Percentiles rank a stretch among this genome's conserved stretches.
Conservation (phyloP, 2,113 vertebrate genomes). For the Sminthopsis crassicaudata region DNA sequence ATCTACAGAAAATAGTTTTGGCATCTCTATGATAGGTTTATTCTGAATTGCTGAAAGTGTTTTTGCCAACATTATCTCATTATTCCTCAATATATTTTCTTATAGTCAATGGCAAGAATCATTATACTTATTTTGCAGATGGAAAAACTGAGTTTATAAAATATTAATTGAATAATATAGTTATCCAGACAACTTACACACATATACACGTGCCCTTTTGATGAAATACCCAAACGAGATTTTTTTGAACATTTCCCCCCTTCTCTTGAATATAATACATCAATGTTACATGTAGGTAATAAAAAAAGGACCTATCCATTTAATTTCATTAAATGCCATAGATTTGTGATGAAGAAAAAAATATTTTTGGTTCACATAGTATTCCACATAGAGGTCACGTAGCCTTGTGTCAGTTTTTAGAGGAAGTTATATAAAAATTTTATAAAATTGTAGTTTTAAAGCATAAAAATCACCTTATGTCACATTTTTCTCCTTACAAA, state of each 20-base stretch:
- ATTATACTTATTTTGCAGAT: constrained; percentile 69
- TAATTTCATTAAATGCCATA: background rate
- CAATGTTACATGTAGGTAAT: background rate
- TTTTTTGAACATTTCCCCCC: background rate
- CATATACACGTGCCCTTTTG: background rate
- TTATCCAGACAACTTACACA: constrained; percentile 4
- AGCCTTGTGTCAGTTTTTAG: background rate
- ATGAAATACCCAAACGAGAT: background rate
- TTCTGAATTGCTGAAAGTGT: constrained; percentile 50
- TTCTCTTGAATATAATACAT: background rate
- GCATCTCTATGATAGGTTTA: constrained; percentile 63
- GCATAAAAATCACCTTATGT: background rate
- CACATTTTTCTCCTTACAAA: background rate
- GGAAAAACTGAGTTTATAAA: constrained; percentile 30
- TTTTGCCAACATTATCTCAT: constrained; percentile 43
- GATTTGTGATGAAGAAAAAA: background rate
- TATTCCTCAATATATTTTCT: constrained; percentile 9
- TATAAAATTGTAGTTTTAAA: background rate
- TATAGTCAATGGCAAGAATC: constrained; percentile 2
- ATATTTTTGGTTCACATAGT: background rate
- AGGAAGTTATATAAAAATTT: background rate
- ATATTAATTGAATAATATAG: background rate
- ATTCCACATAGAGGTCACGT: background rate
- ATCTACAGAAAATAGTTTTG: constrained; percentile 57
- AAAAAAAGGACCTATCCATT: background rate